phyloP scores from a whole-genome alignment of 1,140 invertebrate species.

The Polyergus mexicanus region DNA sequence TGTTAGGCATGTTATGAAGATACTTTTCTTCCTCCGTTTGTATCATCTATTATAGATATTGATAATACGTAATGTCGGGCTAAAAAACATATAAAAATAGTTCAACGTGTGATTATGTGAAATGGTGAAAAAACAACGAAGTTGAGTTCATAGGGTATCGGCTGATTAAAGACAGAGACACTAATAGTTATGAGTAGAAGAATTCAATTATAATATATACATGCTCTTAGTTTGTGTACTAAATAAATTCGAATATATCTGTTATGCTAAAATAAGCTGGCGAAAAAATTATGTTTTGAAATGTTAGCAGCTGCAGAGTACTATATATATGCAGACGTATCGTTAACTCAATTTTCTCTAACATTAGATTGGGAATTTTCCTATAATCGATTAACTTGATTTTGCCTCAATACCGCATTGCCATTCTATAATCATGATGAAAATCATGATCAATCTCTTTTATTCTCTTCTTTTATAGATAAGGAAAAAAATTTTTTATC shows the following conservation, averaged over 20 bases:
- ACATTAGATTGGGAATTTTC: background rate
- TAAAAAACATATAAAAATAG: background rate
- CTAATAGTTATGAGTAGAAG: background rate
- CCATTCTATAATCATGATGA: background rate
- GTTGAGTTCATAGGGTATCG: too few species aligned
- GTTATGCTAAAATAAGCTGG: background rate
- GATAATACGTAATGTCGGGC: background rate
- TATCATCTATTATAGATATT: background rate
- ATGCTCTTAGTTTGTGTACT: background rate
- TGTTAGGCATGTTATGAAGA: background rate
- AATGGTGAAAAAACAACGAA: too few species aligned
- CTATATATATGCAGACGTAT: background rate
- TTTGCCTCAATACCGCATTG: background rate
- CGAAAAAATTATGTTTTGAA: background rate
- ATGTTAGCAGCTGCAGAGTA: background rate
- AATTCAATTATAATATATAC: background rate
- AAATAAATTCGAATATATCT: background rate
- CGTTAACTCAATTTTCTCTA: conserved; percentile 13
- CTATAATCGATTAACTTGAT: background rate
- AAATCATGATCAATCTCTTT: conserved; percentile 77
- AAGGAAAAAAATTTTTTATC: too few species aligned
- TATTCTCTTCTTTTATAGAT: background rate
- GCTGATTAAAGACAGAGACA: background rate
- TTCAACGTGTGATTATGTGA: background rate
- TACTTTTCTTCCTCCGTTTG: conserved; percentile 11